Evolutionary conservation across 2,888 invertebrate genomes (phyloP), one percentile per base, ranked within the genome.

Genomic region (Ischnus inquisitorius): DNA sequence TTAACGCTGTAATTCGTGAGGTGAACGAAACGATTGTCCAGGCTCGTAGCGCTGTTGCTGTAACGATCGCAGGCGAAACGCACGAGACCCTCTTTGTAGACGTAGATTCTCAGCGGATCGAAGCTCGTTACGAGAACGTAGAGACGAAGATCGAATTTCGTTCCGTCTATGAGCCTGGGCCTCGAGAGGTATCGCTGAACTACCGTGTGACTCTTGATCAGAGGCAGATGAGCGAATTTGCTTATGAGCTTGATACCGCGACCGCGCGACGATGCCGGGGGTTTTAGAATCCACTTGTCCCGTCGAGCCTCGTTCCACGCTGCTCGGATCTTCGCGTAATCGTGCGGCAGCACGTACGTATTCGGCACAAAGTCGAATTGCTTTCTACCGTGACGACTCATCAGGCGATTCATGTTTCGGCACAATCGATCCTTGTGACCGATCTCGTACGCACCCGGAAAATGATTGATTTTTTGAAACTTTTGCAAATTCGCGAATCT

Each of bases 401-500:
- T 95, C 89, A 96, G 93, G 85, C 94, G 92, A 90, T 97, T 97
- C 1, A 98, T 94, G 91, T 98, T 98, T 68, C 96, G 95, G 97
- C 98, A 99, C 39, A 99, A 95, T 14, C 98, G 95, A 93, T 99
- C 99, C 92, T 99, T 99, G 12, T 99, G 95, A 0, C 99, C 99
- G 83, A 99, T 97, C 94, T 99, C 99, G 94, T 99, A 99, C 1
- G 98, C 98, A 0, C 99, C 99, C 0, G 99, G 99, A 92, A 99
- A 98, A 93, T 99, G 99, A 93, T 99, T 99, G 90, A 99, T 96
- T 94, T 99, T 99, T 93, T 99, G 99, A 78, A 96, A 97, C 84
- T 98, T 97, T 89, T 97, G 96, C 84, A 97, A 94, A 0, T 96
- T 96, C 91, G 96, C 96, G 93, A 98, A 99, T 94, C 97, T 96